A percentile compares a stretch with the other conserved stretches of the same genome.
phyloP scores from a whole-genome alignment of 1,140 invertebrate genomes.

The Drosophila persimilis region DNA sequence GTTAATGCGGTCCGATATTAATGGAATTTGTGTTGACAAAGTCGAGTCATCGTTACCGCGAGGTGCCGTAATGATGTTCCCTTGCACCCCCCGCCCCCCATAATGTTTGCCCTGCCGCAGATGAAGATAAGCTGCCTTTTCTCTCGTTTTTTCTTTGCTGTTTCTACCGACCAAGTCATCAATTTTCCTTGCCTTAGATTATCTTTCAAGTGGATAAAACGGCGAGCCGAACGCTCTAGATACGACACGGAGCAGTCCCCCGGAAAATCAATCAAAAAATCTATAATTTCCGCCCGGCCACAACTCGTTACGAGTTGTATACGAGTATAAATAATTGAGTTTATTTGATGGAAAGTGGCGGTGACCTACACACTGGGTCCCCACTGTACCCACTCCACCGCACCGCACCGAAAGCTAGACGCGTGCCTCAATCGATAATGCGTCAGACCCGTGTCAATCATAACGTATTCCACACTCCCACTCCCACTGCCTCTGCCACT shows the following conservation, averaged over 20 bases:
- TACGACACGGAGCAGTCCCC: not conserved
- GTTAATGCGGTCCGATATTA: constrained; percentile 19
- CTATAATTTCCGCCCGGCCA: constrained; percentile 1
- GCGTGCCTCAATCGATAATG: constrained; percentile 43
- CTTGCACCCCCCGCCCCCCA: no score
- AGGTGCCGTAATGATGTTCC: no score
- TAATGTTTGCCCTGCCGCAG: not conserved
- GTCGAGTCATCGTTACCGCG: constrained; percentile 1
- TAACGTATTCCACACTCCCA: not conserved
- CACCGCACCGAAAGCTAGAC: not conserved
- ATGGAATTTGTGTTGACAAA: constrained; percentile 30
- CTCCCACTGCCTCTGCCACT: no score
- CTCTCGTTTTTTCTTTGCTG: not conserved
- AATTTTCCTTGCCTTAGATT: not conserved
- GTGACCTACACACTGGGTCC: no score
- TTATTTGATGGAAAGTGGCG: not conserved
- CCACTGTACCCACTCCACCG: no score
- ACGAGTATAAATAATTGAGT: constrained; percentile 1
- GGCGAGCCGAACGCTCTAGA: not conserved
- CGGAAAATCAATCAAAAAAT: constrained; percentile 13
- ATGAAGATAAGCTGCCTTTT: constrained; percentile 10
- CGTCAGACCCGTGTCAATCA: constrained; percentile 42
- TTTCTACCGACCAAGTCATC: not conserved
- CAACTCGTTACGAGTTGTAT: not conserved
- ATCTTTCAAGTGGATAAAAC: not conserved